These are phyloP conservation scores for Tryphoninae sp. DNA, from an alignment of 2,888 invertebrate species.

Conservation along the genomic window DNA sequence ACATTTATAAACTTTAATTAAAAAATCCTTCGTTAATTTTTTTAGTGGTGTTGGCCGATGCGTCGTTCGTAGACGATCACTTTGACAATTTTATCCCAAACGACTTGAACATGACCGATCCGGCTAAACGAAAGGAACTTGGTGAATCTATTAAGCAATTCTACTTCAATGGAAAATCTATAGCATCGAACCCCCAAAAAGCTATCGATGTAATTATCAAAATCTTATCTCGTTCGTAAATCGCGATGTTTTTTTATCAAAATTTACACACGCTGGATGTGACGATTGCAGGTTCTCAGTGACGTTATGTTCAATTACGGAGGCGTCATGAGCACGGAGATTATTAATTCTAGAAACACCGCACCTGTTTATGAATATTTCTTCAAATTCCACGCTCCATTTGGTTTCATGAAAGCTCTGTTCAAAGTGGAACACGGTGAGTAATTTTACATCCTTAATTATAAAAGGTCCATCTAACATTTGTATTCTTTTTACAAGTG, in stretches of 20 bases:
- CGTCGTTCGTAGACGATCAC: conserved; percentile 71
- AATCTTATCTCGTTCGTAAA: conserved; percentile 26
- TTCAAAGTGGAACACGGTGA: conserved; percentile 70
- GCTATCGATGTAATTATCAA: conserved; percentile 57
- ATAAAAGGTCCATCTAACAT: not conserved
- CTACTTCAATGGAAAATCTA: conserved; percentile 74
- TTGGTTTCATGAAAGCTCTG: conserved; percentile 74
- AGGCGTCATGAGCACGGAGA: conserved; percentile 68
- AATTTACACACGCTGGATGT: not conserved
- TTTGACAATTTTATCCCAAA: conserved; percentile 75
- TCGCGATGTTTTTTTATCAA: not conserved
- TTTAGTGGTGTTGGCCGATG: conserved; percentile 68
- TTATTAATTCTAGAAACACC: conserved; percentile 70
- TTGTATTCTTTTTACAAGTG: too few species aligned
- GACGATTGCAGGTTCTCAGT: conserved; percentile 71
- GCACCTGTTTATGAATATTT: conserved; percentile 75
- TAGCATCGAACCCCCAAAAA: conserved; percentile 68
- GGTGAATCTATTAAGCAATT: conserved; percentile 72
- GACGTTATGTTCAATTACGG: conserved; percentile 71
- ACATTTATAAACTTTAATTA: conserved; percentile 28
- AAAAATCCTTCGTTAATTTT: not conserved
- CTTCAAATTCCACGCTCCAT: conserved; percentile 71
- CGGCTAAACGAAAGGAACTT: conserved; percentile 63
- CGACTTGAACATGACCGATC: conserved; percentile 75
- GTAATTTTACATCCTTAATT: conserved; percentile 6